phyloP scores from a whole-genome alignment of 2,797 vertebrate species.

The Myotis myotis region DNA sequence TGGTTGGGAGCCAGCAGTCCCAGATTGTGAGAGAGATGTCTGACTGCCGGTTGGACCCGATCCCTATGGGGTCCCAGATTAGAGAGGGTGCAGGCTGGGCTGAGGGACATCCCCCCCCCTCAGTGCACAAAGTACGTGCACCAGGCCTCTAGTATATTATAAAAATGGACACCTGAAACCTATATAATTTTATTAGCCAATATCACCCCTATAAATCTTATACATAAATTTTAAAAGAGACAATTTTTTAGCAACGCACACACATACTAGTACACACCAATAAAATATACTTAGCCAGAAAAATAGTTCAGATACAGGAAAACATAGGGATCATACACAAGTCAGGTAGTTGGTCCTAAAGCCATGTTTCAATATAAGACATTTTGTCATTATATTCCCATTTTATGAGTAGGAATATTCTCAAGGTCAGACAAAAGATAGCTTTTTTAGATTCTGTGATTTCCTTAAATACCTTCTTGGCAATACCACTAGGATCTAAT shows the following conservation, averaged over 20 bases:
- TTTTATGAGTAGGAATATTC: neutral
- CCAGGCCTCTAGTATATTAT: neutral
- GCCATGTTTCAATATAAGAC: neutral
- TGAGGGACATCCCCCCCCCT: no score
- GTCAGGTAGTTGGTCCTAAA: neutral
- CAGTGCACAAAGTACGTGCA: no score
- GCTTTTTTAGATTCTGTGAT: neutral
- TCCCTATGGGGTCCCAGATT: no score
- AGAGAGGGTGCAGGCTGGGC: no score
- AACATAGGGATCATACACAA: neutral
- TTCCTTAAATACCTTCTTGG: neutral
- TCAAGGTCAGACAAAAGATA: neutral
- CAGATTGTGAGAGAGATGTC: no score
- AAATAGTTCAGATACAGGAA: neutral
- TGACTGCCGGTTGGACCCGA: no score
- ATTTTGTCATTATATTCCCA: neutral
- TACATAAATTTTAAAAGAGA: neutral
- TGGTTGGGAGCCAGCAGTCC: no score
- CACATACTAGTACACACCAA: no score
- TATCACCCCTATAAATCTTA: neutral
- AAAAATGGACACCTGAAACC: neutral
- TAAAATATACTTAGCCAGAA: neutral
- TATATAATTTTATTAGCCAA: neutral
- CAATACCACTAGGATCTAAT: neutral
- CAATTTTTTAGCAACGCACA: neutral